Base-by-base conservation (phyloP, 2,888 invertebrate species). In the Melieria crassipennis region DNA sequence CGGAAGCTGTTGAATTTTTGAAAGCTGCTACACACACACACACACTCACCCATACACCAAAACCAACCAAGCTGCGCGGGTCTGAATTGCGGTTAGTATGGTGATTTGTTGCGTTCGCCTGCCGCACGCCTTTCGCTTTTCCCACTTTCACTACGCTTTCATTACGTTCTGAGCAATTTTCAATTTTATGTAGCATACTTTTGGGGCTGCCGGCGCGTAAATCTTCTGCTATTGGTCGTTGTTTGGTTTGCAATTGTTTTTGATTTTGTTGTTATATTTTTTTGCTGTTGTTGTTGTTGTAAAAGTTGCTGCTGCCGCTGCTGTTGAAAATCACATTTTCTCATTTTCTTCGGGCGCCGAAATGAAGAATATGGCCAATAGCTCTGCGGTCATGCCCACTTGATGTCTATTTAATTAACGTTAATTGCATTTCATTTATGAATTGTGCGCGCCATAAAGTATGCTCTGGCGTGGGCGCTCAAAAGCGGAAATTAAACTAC, bases 341-440 rank as follows among this genome's bases (percentile, higher is more conserved):
- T 62, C 62, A 69, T 63, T 63, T n/a, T 55, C 11, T 69, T 69
- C 42, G 46, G 47, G 42, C n/a, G n/a, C 16, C 11, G 13, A 57
- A 56, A 63, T 48, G 47, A 69, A 62, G 52, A 52, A 45, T 10
- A 46, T 16, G 16, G 46, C 61, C 42, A n/a, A 62, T 52, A 75
- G 72, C 75, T 74, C 75, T 80, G 82, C 80, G 82, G 81, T 83
- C 79, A 82, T 79, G 82, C 79, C 83, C 79, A 81, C 78, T 82
- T 82, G 78, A 84, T 84, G 79, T 77, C 77, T 80, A 84, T 84
- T 83, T 84, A 83, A 84, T 84, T 83, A 84, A 83, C 79, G 83
- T 80, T 84, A 83, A 83, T 84, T 84, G 83, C 80, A 82, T 80
- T 83, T 83, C 84, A 84, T 83, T 83, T 81, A 84, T 79, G 73